Evolutionary conservation across 2,797 vertebrate species (phyloP).

Genomic region (Tenualosa ilisha): DNA sequence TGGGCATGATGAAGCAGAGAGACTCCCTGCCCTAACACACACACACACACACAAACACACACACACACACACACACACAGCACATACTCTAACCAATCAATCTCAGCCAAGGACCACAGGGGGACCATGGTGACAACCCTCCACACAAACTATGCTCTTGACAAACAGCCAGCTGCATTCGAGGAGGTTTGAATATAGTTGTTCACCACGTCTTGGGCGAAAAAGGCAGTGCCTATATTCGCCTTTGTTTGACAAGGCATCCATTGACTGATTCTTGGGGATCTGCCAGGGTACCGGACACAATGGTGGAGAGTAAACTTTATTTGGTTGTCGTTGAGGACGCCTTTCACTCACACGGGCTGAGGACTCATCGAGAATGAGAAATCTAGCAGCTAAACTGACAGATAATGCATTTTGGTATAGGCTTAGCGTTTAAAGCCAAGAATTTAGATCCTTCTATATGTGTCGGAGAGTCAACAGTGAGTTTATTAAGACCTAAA

Average conservation of each 20-base stretch:
- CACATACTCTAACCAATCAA: not conserved
- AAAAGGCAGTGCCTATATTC: slow-evolving; percentile 55
- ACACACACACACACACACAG: not conserved
- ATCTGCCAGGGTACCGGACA: slow-evolving; percentile 67
- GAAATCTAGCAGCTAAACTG: not conserved
- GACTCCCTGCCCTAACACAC: not conserved
- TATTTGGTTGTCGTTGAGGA: slow-evolving; percentile 64
- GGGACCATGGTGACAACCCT: slow-evolving; percentile 69
- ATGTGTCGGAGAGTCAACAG: not conserved
- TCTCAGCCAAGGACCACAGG: not conserved
- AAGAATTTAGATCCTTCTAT: not conserved
- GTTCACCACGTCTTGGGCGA: slow-evolving; percentile 53
- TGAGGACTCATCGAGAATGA: not conserved
- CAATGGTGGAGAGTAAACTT: slow-evolving; percentile 70
- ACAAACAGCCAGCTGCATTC: slow-evolving; percentile 68
- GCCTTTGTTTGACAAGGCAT: slow-evolving; percentile 61
- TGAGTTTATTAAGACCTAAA: not conserved
- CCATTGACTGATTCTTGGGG: slow-evolving; percentile 71
- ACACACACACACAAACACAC: not conserved
- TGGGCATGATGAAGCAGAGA: not conserved
- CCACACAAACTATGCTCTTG: slow-evolving; percentile 64
- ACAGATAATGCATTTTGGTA: not conserved
- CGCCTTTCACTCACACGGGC: slow-evolving; percentile 36
- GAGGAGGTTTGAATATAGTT: slow-evolving; percentile 56
- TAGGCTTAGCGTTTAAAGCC: not conserved